Evolutionary conservation across 2,888 invertebrate genomes (phyloP), one percentile per base, ranked within the genome.

Genomic region (Lycaena phlaeas): DNA sequence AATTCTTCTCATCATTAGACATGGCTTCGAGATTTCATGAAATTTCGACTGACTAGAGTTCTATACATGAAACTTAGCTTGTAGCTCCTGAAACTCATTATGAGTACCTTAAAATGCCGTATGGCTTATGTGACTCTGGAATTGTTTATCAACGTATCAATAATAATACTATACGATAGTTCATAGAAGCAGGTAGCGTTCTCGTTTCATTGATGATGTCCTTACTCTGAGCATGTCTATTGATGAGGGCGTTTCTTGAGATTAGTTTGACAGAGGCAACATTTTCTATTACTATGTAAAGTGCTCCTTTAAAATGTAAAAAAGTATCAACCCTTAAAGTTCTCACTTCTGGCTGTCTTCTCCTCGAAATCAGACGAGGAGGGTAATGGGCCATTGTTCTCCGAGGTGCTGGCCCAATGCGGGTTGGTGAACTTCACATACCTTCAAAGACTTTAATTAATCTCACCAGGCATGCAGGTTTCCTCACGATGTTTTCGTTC

Each of bases 261-360:
- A 34, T 1, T 4, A 46, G 45, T 1, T 25, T 50, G 1, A 48
- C 50, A 2, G 4, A 14, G 4, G 48, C 51, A 0, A 49, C 47
- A 0, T 49, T 51, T 36, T 51, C 46, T 1, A 39, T 51, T 3
- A 51, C 49, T 18, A 12, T 47, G 25, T 2, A n/a, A 51, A 47
- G 26, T 47, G 51, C 10, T 27, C 27, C 4, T 27, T 27, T 27
- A n/a, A n/a, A n/a, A n/a, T n/a, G n/a, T n/a, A n/a, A n/a, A n/a
- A n/a, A n/a, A n/a, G n/a, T n/a, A n/a, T n/a, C n/a, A n/a, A n/a
- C n/a, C n/a, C n/a, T n/a, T n/a, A n/a, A n/a, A n/a, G n/a, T n/a
- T n/a, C n/a, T n/a, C n/a, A n/a, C n/a, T n/a, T n/a, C n/a, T n/a
- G n/a, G n/a, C n/a, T n/a, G n/a, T n/a, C n/a, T n/a, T n/a, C n/a